A percentile compares a stretch with the other conserved stretches of the same genome.
These are phyloP conservation scores for Epiblema foenella DNA, from an alignment of 2,888 invertebrate species.

Conservation along the genomic window DNA sequence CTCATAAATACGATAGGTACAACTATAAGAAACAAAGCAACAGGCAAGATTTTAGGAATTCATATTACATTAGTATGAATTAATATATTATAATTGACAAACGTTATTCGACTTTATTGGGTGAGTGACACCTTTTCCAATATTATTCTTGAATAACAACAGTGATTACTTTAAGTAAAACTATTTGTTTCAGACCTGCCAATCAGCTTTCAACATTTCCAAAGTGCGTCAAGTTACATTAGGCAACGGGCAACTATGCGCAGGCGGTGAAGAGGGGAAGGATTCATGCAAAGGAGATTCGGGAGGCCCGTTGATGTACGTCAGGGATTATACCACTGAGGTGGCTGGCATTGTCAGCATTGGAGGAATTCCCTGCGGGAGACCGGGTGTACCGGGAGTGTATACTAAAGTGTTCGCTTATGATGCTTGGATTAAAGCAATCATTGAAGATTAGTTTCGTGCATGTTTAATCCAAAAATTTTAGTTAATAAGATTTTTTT, in stretches of 20 bases:
- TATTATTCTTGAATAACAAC: no score
- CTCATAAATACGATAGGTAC: no score
- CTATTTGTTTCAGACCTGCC: conserved; percentile 11
- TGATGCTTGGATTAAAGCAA: conserved; percentile 24
- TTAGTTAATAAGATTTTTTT: no score
- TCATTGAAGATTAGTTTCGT: conserved; percentile 10
- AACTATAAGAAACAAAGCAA: no score
- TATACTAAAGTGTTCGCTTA: conserved; percentile 32
- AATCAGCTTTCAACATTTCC: conserved; percentile 3
- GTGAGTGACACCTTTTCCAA: no score
- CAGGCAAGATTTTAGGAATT: no score
- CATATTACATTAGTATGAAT: no score
- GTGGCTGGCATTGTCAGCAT: conserved; percentile 25
- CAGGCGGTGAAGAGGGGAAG: conserved; percentile 24
- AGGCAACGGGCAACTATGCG: conserved; percentile 17
- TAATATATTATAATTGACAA: no score
- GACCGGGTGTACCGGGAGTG: conserved; percentile 1
- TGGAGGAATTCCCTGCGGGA: conserved; percentile 10
- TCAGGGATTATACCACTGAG: conserved; percentile 1
- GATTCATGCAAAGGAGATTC: conserved; percentile 23
- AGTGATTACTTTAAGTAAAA: neutral
- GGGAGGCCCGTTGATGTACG: conserved; percentile 28
- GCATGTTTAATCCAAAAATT: no score
- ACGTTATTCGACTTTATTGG: no score
- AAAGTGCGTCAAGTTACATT: neutral